Base-by-base conservation (phyloP, 2,113 vertebrate genomes). In the Marmota flaviventris region DNA sequence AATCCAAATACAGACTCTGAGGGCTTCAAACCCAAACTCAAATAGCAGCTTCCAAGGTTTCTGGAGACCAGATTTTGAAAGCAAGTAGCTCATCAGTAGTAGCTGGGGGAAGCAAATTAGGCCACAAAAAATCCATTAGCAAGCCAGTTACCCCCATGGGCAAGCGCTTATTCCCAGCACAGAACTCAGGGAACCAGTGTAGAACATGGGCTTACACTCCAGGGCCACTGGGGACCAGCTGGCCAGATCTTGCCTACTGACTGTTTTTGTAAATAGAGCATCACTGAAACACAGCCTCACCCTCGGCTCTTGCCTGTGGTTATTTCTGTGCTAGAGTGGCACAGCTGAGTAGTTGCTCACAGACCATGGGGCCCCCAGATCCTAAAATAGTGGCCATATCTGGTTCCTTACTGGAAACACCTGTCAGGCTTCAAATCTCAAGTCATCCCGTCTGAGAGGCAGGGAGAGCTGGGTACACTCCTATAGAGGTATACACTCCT, bases 261-360 rank as follows among this genome's bases (percentile, higher is more conserved):
- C n/a, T 92, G 56, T 58, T 22, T 58, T 22, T 58, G 56, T 58
- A 58, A 96, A 97, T 78, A 95, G 93, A 93, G 69, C 83, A 91
- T 89, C 77, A 94, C 82, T 85, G 82, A 65, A 86, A 96, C 27
- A 27, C 32, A 88, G 70, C 10, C 77, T 82, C 3, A 0, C 11
- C n/a, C 17, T 56, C 63, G 58, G 51, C 39, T 85, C 45, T 7
- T 63, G 1, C 65, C 53, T 37, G 29, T 79, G 78, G 73, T 53
- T 87, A 25, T 56, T 63, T 90, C 70, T 82, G 10, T 3, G 37
- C 67, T 65, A 32, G 3, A 53, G 22, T 25, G 37, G 16, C 14
- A 17, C 9, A 56, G 37, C 0, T 37, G 8, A 58, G 42, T 53
- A n/a, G 34, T n/a, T 92, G 0, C 0, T 76, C 10, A 48, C 10